Evolutionary conservation across 1,140 invertebrate species (phyloP).

Genomic region (Diachasma alloeum): DNA sequence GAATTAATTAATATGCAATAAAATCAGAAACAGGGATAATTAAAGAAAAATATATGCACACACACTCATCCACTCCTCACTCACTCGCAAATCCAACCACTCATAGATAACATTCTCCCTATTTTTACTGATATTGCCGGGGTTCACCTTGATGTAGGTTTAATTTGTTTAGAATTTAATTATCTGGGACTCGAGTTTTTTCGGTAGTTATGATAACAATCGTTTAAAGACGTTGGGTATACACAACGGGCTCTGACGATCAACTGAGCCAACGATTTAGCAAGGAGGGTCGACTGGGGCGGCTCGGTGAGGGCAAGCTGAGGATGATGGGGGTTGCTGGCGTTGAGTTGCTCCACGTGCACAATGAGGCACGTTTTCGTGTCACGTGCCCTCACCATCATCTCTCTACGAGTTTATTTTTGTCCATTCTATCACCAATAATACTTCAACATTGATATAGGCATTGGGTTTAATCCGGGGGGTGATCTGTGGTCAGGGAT

Average conservation of each 20-base stretch:
- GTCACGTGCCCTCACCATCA: constrained; percentile 47
- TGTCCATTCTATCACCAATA: constrained; percentile 12
- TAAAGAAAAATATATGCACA: not conserved
- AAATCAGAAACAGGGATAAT: not conserved
- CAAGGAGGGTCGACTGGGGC: not conserved
- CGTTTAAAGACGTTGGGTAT: not conserved
- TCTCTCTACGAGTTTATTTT: not conserved
- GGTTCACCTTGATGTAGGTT: not conserved
- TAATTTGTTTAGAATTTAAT: not conserved
- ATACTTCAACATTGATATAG: not conserved
- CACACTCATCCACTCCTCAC: not conserved
- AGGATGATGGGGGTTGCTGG: constrained; percentile 19
- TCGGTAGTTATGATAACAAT: not conserved
- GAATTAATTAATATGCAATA: not conserved
- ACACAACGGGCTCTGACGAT: not conserved
- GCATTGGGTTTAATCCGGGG: not conserved
- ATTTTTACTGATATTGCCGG: not conserved
- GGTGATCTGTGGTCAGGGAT: not conserved
- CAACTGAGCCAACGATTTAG: constrained; percentile 5
- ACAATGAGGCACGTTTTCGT: constrained; percentile 51
- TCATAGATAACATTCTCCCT: not conserved
- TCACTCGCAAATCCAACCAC: not conserved
- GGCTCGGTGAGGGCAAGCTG: not conserved
- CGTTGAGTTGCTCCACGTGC: constrained; percentile 48
- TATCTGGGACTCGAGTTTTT: too few relatives aligned